These are phyloP conservation scores for Cyrtorhinus lividipennis DNA, from an alignment of 1,140 invertebrate species.

Conservation along the genomic window DNA sequence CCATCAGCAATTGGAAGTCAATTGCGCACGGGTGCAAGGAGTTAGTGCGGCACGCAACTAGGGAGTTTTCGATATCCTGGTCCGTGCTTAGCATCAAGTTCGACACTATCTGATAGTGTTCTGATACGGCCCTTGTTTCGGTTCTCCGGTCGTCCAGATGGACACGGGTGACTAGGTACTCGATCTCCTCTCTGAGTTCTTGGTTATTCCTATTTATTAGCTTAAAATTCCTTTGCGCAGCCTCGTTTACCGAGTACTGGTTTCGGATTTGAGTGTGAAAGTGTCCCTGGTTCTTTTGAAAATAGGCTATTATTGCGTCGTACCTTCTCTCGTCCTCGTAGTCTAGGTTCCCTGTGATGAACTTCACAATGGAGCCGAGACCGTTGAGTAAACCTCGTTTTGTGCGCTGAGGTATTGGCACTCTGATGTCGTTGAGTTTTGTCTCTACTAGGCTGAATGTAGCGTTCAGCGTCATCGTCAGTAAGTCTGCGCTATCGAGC, in stretches of 20 bases:
- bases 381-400: background rate
- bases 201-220: background rate
- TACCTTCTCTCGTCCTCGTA: background rate
- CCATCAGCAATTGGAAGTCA: background rate
- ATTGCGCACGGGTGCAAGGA: background rate
- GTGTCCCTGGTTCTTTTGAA: background rate
- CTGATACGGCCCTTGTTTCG: background rate
- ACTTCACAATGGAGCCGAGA: background rate
- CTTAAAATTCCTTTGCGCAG: background rate
- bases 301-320: background rate
- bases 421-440: background rate
- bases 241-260: background rate
- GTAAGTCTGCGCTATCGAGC: background rate
- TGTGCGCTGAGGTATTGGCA: background rate
- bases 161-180: background rate
- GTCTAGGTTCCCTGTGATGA: background rate
- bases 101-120: background rate
- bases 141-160: background rate
- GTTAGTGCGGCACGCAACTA: background rate
- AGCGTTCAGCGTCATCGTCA: background rate
- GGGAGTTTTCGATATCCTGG: background rate
- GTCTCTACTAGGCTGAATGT: background rate
- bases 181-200: background rate
- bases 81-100: background rate
- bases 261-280: background rate